phyloP scores from a whole-genome alignment of 2,888 invertebrate species.

The Lucinisca nassula region DNA sequence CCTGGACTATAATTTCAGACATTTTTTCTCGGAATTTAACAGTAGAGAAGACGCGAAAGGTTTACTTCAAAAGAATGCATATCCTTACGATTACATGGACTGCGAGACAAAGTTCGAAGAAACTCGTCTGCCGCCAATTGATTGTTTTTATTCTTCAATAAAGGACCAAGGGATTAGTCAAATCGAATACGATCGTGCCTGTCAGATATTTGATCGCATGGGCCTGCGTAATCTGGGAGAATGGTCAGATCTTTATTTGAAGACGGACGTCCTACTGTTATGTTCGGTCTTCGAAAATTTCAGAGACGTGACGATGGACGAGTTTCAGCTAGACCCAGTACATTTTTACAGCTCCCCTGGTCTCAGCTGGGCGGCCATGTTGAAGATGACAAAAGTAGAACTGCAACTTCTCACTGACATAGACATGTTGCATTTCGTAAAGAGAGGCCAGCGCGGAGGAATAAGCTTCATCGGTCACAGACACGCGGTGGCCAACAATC shows the following conservation, averaged over 20 bases:
- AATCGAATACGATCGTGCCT: conserved; percentile 71
- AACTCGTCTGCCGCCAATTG: background rate
- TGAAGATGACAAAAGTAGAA: conserved; percentile 71
- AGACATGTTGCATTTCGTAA: too few relatives aligned
- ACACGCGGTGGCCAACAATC: conserved; percentile 72
- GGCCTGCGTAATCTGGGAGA: background rate
- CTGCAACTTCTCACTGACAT: conserved; percentile 77
- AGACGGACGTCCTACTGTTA: conserved; percentile 78
- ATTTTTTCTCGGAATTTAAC: background rate
- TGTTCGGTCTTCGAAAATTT: conserved; percentile 85
- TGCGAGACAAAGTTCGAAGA: background rate
- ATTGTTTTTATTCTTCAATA: background rate
- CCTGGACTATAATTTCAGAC: too few relatives aligned
- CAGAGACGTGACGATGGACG: conserved; percentile 71
- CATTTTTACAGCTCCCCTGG: conserved; percentile 80
- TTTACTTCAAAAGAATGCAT: background rate
- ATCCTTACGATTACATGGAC: conserved; percentile 13
- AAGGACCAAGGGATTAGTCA: background rate
- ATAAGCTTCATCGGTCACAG: conserved; percentile 60
- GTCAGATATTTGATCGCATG: conserved; percentile 42
- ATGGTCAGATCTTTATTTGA: too few relatives aligned
- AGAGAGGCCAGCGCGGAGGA: conserved; percentile 59
- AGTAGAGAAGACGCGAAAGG: background rate
- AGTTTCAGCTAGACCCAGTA: conserved; percentile 77
- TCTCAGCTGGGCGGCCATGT: conserved; percentile 82